A percentile compares a stretch with the other conserved stretches of the same genome.
phyloP scores from a whole-genome alignment of 1,140 invertebrate species.

The Ridgeia piscesae region DNA sequence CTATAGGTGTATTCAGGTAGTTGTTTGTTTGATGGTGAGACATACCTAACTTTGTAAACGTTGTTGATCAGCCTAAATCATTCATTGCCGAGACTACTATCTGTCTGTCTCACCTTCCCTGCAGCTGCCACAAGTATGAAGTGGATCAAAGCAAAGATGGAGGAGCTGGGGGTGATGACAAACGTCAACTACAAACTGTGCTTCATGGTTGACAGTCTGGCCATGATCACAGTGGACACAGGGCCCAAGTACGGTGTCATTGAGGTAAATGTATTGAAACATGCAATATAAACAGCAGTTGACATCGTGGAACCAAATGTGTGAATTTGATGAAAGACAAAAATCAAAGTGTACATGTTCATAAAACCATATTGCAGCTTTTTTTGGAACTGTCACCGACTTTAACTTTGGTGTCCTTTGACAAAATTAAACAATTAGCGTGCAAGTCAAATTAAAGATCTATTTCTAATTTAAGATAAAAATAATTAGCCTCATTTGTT shows the following conservation, averaged over 20 bases:
- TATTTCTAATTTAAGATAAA: too few species aligned
- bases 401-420: too few species aligned
- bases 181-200: conserved; percentile 89
- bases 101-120: conserved; percentile 51
- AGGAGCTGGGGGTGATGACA: conserved; percentile 76
- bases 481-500: too few species aligned
- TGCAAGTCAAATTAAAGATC: too few species aligned
- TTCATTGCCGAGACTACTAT: too few species aligned
- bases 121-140: conserved; percentile 98
- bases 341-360: neutral
- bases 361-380: neutral
- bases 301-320: neutral
- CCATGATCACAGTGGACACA: conserved; percentile 89
- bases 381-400: neutral
- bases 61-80: too few species aligned
- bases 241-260: conserved; percentile 86
- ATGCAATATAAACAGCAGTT: neutral
- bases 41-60: too few species aligned
- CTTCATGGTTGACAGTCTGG: conserved; percentile 80
- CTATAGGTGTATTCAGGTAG: too few species aligned
- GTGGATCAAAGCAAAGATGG: conserved; percentile 98
- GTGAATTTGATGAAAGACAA: too few species aligned
- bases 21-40: too few species aligned
- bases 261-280: conserved; percentile 65
- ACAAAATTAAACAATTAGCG: too few species aligned